Evolutionary conservation across 1,140 invertebrate species (phyloP).

Genomic region (Sitobion miscanthi): DNA sequence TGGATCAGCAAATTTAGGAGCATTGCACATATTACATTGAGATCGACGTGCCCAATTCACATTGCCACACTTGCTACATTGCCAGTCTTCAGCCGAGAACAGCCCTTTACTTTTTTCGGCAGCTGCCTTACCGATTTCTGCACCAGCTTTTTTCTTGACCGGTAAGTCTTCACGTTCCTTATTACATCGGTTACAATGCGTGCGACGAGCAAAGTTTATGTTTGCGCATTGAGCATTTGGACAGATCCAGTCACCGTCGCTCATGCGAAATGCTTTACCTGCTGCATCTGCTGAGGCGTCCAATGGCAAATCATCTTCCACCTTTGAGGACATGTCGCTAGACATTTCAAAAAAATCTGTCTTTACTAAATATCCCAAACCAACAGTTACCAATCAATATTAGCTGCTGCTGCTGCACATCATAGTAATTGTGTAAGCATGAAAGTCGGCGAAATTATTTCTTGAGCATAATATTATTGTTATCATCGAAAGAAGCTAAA

Average conservation of each 20-base stretch:
- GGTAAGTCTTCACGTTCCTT: slow-evolving; percentile 64
- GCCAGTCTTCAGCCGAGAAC: slow-evolving; percentile 99
- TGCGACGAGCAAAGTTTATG: slow-evolving; percentile 91
- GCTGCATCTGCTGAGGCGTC: background rate
- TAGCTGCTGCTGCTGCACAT: background rate
- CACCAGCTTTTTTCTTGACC: slow-evolving; percentile 89
- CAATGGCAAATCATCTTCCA: slow-evolving; percentile 15
- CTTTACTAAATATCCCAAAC: background rate
- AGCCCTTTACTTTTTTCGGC: slow-evolving; percentile 98
- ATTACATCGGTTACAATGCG: slow-evolving; percentile 90
- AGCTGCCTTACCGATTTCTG: slow-evolving; percentile 96
- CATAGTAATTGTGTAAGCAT: background rate
- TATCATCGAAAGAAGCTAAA: background rate
- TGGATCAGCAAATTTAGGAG: slow-evolving; percentile 93
- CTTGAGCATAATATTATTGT: background rate
- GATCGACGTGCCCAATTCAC: slow-evolving; percentile 98
- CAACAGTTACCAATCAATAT: background rate
- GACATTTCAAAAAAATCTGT: background rate
- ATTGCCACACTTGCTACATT: slow-evolving; percentile 98
- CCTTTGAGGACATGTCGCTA: slow-evolving; percentile 21
- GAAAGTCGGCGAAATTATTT: background rate
- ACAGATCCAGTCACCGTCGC: slow-evolving; percentile 68
- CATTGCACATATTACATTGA: slow-evolving; percentile 98
- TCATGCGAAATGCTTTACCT: slow-evolving; percentile 59
- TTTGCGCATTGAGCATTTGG: slow-evolving; percentile 75